Base-by-base conservation (phyloP, 2,113 vertebrate genomes). In the Hippoglossus stenolepis region DNA sequence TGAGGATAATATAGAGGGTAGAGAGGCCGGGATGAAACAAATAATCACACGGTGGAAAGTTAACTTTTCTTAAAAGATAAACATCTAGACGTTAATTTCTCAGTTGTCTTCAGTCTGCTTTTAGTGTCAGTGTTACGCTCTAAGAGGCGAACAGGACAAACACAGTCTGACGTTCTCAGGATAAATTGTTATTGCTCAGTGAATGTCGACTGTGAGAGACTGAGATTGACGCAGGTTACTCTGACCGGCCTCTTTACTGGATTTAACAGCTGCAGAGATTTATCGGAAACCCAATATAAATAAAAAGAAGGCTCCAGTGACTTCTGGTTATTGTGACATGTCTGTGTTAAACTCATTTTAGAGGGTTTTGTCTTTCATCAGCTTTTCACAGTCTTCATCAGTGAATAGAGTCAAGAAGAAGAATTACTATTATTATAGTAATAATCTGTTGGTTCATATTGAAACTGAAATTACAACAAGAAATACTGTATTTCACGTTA, bases 41-140 rank as follows among this genome's bases (percentile, higher is more conserved):
- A 21, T 62, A 57, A 70, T 62, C 40, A 79, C 31, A 66, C 15
- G 21, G 57, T 11, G 21, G 26, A 14, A 59, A 4, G 38, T 65
- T 54, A 43, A 51, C 31, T 43, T 15, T 63, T 21, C 10, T 64
- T 35, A 1, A 54, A 24, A 18, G 20, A 21, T 18, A 43, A 43
- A 23, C 12, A 63, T 65, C 12, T 21, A 40, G 18, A 24, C 4
- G 9, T 15, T 23, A 2, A 23, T 40, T 40, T 13, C n/a, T n/a
- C 23, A 21, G 6, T 56, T 21, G n/a, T 21, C 13, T 14, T 49
- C 23, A 24, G 5, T 13, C 38, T 38, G 20, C 13, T 62, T 10
- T 62, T 18, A n/a, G 14, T 9, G 17, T 11, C 17, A 18, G 5
- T 38, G n/a, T 20, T n/a, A n/a, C 31, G 8, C 31, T 7, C 31